Base-by-base conservation (phyloP, 2,113 vertebrate species). In the Eulemur macaco region DNA sequence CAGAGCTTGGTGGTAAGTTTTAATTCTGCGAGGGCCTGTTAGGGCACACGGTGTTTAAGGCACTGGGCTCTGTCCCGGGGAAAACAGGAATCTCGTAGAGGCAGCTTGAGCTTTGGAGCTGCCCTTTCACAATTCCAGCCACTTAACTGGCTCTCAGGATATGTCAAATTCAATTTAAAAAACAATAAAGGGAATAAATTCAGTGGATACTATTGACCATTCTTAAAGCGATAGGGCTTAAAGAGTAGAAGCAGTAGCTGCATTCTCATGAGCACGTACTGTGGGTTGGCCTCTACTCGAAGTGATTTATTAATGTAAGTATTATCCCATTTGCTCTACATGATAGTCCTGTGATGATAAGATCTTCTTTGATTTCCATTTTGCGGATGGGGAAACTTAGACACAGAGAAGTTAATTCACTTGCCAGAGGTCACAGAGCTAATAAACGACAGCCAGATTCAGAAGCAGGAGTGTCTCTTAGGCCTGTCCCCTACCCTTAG, bases 401-500 rank as follows among this genome's bases (percentile, higher is more conserved):
- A 54, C 45, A 8, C 52, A 73, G 94, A 91, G 94, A 71, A n/a
- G 58, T 81, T 68, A 42, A 56, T 54, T 64, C 45, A 34, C 58
- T 84, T 69, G 50, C 64, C 23, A 0, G 34, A 66, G 25, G 56
- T 50, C 45, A 60, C 68, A 80, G 71, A 64, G 90, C 27, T 68
- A 25, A 37, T 27, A 77, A n/a, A 25, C 0, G 50, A 56, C 42
- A 71, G 34, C 14, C n/a, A 81, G 84, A 78, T 45, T 83, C 63
- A 58, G 85, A 81, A 25, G 89, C 37, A 58, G 68, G 60, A 63
- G 37, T 5, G 5, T 42, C 37, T 76, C 0, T 4, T 52, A 71
- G 68, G 50, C 31, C 31, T 0, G 5, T 3, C 4, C 23, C 37
- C 50, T 34, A 8, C 23, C 31, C 42, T 37, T 13, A 11, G 6